phyloP scores from a whole-genome alignment of 2,888 invertebrate genomes.

The Pycnomerus fuliginosus region DNA sequence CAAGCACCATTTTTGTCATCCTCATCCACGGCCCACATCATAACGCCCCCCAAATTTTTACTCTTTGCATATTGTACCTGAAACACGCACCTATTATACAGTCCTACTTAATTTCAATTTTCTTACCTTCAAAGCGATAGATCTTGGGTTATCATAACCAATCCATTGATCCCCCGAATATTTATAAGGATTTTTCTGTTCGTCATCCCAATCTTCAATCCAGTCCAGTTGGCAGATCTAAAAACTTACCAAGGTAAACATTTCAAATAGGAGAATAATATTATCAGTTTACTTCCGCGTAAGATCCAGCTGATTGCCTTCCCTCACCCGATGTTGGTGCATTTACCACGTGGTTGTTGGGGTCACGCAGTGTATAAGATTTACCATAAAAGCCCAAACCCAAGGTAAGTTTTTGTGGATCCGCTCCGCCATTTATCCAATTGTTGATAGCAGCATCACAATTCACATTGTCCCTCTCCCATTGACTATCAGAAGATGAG shows the following conservation, averaged over 20 bases:
- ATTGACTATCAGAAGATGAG: background rate
- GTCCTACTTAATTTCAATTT: background rate
- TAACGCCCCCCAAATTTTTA: slow-evolving; percentile 30
- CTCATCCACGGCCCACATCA: slow-evolving; percentile 33
- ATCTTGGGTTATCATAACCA: slow-evolving; percentile 1
- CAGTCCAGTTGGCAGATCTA: background rate
- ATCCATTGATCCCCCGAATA: slow-evolving; percentile 5
- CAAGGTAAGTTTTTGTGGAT: slow-evolving; percentile 1
- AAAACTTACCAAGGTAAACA: background rate
- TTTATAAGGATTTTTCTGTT: slow-evolving; percentile 2
- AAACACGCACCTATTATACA: slow-evolving; percentile 3
- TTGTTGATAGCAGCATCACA: background rate
- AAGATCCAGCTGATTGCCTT: background rate
- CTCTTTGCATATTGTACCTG: slow-evolving; percentile 27
- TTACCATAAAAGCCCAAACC: slow-evolving; percentile 6
- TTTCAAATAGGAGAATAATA: background rate
- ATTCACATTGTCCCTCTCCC: background rate
- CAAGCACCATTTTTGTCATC: slow-evolving; percentile 33
- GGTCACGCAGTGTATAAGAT: slow-evolving; percentile 2
- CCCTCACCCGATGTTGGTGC: slow-evolving; percentile 51
- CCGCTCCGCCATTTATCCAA: slow-evolving; percentile 5
- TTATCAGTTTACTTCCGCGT: slow-evolving; percentile 1
- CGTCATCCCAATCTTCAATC: slow-evolving; percentile 1
- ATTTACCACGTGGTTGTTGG: slow-evolving; percentile 53
- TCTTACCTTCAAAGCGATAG: background rate